Base-by-base conservation (phyloP, 2,888 invertebrate genomes). In the Hyalella azteca region DNA sequence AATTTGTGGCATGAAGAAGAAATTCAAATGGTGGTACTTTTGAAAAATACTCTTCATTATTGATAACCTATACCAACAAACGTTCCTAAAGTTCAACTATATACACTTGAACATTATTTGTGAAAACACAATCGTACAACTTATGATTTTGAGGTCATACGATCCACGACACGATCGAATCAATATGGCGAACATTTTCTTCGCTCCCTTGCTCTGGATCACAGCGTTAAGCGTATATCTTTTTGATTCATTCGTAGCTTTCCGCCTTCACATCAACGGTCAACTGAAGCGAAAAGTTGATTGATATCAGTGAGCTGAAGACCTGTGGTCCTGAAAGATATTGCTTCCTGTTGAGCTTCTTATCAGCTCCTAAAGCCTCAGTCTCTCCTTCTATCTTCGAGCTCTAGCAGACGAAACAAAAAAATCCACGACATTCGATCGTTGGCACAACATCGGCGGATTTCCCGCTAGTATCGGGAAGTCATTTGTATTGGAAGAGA, bases 401-500 rank as follows among this genome's bases (percentile, higher is more conserved):
- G 54, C 9, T 29, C 9, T 29, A 32, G 11, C 66, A 13, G 13
- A 54, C 13, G 11, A n/a, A 4, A 4, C 49, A 13, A 36, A 66
- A 66, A 36, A 66, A 66, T 9, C 7, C 3, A 15, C 15, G 11
- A 11, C 45, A 11, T 45, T 9, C 15, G 13, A 36, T 66, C 19
- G 9, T 66, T 36, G 66, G 36, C 36, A 29, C 36, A 32, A 15
- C 13, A 7, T 32, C 66, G 36, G 36, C 66, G 66, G 66, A 66
- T 29, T 36, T 66, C 66, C 15, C 29, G 66, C 15, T 66, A 19
- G 36, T 66, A 66, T 66, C 36, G 66, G 66, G 22, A 66, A 66
- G 66, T 29, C 66, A 66, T 66, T 66, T 36, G 36, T 66, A 66
- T 66, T 66, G 66, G 66, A 66, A 36, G 29, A 66, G 66, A 66